A percentile compares a stretch with the other conserved stretches of the same genome.
Evolutionary conservation across 2,888 invertebrate species (phyloP).

Genomic region (Sipunculus nudus): DNA sequence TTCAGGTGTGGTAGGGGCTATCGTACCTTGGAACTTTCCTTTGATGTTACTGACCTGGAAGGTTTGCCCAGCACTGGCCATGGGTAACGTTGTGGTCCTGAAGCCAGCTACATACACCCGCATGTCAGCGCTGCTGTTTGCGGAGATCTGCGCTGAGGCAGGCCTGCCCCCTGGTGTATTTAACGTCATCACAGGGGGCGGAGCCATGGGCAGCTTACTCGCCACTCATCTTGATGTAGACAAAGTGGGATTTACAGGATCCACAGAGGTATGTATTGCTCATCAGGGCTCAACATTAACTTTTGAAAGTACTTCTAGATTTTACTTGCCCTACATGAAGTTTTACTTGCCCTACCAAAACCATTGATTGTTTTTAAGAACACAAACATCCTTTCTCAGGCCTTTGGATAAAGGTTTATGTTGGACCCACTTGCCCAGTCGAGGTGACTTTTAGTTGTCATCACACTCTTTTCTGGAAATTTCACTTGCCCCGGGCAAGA

Average conservation of each 20-base stretch:
- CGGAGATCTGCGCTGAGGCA: slow-evolving; percentile 68
- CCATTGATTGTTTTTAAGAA: too few relatives aligned
- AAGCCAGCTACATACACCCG: slow-evolving; percentile 67
- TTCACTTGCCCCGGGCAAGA: too few relatives aligned
- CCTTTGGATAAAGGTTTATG: too few relatives aligned
- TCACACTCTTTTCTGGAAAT: too few relatives aligned
- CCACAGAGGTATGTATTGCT: slow-evolving; percentile 56
- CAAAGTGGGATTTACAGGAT: slow-evolving; percentile 67
- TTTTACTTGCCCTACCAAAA: too few relatives aligned
- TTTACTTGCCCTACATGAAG: too few relatives aligned
- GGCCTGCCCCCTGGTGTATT: slow-evolving; percentile 69
- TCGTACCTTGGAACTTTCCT: slow-evolving; percentile 68
- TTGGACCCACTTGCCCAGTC: too few relatives aligned
- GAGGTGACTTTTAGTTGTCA: too few relatives aligned
- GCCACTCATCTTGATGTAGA: slow-evolving; percentile 62
- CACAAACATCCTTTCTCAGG: too few relatives aligned
- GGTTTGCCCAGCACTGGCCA: slow-evolving; percentile 69
- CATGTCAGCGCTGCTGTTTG: slow-evolving; percentile 66
- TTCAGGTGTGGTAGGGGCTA: slow-evolving; percentile 68
- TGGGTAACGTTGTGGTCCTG: slow-evolving; percentile 69
- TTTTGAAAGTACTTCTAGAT: too few relatives aligned
- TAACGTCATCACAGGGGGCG: slow-evolving; percentile 66
- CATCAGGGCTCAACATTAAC: too few relatives aligned
- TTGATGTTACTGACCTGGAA: slow-evolving; percentile 68
- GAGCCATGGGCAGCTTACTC: slow-evolving; percentile 60